Percentiles rank a stretch among this genome's conserved stretches.
phyloP scores from a whole-genome alignment of 2,113 vertebrate species.

The Bungarus multicinctus region DNA sequence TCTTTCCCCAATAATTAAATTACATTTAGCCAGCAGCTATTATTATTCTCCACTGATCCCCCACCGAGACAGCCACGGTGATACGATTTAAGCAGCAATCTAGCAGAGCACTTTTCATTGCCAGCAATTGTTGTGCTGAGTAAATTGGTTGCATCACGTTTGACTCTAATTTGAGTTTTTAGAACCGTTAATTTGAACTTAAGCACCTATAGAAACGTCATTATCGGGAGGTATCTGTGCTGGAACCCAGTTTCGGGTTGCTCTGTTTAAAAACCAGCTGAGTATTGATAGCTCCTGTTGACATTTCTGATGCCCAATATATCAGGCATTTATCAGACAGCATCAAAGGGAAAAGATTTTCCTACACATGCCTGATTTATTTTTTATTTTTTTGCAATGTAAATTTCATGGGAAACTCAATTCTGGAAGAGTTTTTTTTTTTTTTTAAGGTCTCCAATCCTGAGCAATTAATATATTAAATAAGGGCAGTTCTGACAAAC shows the following conservation, averaged over 20 bases:
- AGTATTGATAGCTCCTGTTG: not conserved
- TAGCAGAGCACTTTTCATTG: constrained; percentile 56
- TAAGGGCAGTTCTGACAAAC: not conserved
- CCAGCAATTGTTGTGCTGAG: constrained; percentile 39
- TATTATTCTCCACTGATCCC: constrained; percentile 42
- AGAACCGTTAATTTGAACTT: constrained; percentile 64
- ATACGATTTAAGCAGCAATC: constrained; percentile 53
- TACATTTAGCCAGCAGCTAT: constrained; percentile 56
- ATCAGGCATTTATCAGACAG: constrained; percentile 36
- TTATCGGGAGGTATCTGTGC: constrained; percentile 43
- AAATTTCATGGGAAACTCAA: not conserved
- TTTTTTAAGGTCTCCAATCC: not conserved
- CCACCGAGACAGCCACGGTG: constrained; percentile 35
- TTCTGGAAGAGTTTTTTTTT: accelerated
- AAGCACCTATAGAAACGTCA: constrained; percentile 56
- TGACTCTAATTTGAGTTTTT: constrained; percentile 66
- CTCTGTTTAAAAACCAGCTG: constrained; percentile 36
- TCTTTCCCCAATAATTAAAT: constrained; percentile 58
- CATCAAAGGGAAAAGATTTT: constrained; percentile 27
- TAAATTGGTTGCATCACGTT: constrained; percentile 61
- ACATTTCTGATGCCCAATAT: constrained; percentile 11
- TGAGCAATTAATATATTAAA: constrained; percentile 12
- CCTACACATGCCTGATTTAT: not conserved
- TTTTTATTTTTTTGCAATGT: not conserved
- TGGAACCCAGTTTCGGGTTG: constrained; percentile 31